Evolutionary conservation across 2,888 invertebrate genomes (phyloP).

Genomic region (Andrena praecox): DNA sequence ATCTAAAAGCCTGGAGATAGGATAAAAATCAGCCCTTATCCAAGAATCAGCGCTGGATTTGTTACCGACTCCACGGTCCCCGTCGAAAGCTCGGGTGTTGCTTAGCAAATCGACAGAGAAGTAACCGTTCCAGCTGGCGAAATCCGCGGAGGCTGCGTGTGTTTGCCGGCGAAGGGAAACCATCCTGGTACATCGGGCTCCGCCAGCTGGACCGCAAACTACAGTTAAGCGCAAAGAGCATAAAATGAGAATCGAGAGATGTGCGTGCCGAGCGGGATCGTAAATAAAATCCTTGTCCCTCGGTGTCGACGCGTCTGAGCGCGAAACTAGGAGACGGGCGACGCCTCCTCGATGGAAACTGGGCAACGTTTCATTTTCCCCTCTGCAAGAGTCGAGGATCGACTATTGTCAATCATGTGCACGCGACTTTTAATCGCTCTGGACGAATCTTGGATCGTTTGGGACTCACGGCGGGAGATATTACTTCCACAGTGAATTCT

Average conservation of each 20-base stretch:
- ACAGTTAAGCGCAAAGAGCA: constrained; percentile 79
- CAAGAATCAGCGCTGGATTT: neutral
- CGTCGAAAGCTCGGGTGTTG: neutral
- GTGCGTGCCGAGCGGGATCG: constrained; percentile 73
- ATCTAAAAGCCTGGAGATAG: neutral
- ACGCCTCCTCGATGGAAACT: constrained; percentile 21
- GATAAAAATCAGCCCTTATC: neutral
- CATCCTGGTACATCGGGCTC: constrained; percentile 54
- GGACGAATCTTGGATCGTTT: too few species aligned
- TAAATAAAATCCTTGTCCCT: constrained; percentile 75
- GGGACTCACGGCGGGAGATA: too few species aligned
- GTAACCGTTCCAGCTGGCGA: constrained; percentile 9
- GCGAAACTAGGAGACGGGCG: constrained; percentile 33
- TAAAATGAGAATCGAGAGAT: constrained; percentile 76
- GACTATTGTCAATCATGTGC: constrained; percentile 24
- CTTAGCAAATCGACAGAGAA: neutral
- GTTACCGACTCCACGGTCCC: neutral
- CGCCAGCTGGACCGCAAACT: constrained; percentile 76
- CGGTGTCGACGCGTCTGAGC: constrained; percentile 59
- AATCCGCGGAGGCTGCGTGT: constrained; percentile 22
- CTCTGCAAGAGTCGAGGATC: constrained; percentile 11
- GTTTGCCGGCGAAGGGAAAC: constrained; percentile 55
- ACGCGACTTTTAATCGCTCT: neutral
- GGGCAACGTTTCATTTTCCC: constrained; percentile 16
- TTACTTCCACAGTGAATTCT: too few species aligned